Base-by-base conservation (phyloP, 2,888 invertebrate genomes). In the Ceriagrion tenellum region DNA sequence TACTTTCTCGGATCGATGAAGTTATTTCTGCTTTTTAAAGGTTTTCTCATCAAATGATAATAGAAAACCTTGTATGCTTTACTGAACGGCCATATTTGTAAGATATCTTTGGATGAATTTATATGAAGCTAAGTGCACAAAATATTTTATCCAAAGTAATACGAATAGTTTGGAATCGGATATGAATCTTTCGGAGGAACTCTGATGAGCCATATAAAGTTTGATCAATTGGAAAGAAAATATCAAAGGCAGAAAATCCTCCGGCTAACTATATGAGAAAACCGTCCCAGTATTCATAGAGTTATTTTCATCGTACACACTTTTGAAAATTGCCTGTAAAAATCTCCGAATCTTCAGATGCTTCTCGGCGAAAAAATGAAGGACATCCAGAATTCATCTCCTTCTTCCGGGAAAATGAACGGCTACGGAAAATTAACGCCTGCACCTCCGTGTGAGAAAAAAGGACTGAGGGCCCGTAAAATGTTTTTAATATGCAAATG, bases 401-500 rank as follows among this genome's bases (percentile, higher is more conserved):
- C 16, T 30, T 18, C 16, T 16, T 35, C 81, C 81, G 81, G 16
- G 18, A 81, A 81, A 81, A 81, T 16, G 81, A 13, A 30, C 35
- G 13, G 8, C 30, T 1, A 81, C 81, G 16, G 13, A 26, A 81
- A 81, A 69, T 69, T 69, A n/a, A 69, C n/a, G 69, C 35, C 26
- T 13, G 35, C 13, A 81, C 35, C 12, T 1, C 81, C 12, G 0
- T 59, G 12, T 59, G 59, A 16, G 59, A 35, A 26, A 13, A 81
- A 35, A 81, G 81, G 16, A 35, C 18, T 81, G 81, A 26, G 23
- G n/a, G n/a, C 8, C 35, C 35, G 30, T 81, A 81, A 81, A 69
- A 69, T 13, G 81, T 81, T 81, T 74, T 81, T 81, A 81, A 81
- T 81, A 81, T 81, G 81, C 81, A 81, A 81, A 81, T 81, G 81